phyloP scores from a whole-genome alignment of 2,888 invertebrate genomes.

The Tachina fera region DNA sequence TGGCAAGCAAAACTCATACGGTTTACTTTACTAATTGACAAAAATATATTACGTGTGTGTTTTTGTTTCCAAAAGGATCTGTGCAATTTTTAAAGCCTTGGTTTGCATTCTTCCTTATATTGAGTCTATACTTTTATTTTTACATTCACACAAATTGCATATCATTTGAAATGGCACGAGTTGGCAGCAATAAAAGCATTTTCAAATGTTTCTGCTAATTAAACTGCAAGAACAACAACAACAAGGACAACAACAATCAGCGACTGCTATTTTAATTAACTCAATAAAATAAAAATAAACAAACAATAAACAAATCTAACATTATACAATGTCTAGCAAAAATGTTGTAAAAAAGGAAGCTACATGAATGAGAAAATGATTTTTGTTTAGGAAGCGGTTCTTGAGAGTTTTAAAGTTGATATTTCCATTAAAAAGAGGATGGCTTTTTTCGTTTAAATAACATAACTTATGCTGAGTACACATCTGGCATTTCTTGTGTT shows the following conservation, averaged over 20 bases:
- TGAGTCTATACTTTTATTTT: background rate
- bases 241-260: conserved; percentile 13
- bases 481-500: too few relatives aligned
- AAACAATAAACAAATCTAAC: conserved; percentile 17
- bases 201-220: conserved; percentile 53
- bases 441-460: too few relatives aligned
- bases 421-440: too few relatives aligned
- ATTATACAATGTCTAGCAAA: conserved; percentile 8
- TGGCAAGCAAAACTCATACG: too few relatives aligned
- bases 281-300: conserved; percentile 45
- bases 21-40: background rate
- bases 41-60: background rate
- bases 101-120: background rate
- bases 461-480: too few relatives aligned
- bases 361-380: too few relatives aligned
- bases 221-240: conserved; percentile 33
- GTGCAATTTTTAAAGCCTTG: background rate
- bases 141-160: conserved; percentile 31
- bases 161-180: conserved; percentile 36
- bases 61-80: background rate
- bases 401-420: too few relatives aligned
- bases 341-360: background rate
- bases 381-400: too few relatives aligned
- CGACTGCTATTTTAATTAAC: conserved; percentile 43
- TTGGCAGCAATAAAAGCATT: conserved; percentile 51